These are phyloP conservation scores for Sebastiscus tertius DNA, from an alignment of 2,797 vertebrate genomes.

Conservation along the genomic window DNA sequence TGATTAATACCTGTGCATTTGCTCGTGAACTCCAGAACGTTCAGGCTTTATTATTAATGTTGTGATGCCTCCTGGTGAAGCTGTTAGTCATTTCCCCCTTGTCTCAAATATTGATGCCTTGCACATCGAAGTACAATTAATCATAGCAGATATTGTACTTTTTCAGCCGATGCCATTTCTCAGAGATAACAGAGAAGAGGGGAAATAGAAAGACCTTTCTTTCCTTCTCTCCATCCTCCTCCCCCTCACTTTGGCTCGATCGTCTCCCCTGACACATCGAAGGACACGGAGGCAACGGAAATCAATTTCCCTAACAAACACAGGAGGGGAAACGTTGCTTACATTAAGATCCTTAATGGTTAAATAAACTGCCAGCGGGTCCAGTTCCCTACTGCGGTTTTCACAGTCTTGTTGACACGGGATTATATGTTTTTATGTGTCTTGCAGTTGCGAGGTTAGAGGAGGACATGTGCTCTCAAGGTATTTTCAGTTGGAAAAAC, in stretches of 20 bases:
- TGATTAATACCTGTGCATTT: neutral
- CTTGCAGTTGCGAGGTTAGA: neutral
- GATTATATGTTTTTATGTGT: neutral
- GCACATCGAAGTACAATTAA: neutral
- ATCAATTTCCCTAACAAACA: slow-evolving; percentile 41
- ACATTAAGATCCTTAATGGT: slow-evolving; percentile 29
- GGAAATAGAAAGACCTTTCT: neutral
- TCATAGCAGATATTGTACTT: neutral
- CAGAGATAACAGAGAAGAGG: neutral
- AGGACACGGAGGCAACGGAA: slow-evolving; percentile 8
- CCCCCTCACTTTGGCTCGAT: neutral
- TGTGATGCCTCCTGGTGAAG: neutral
- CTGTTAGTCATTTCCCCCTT: neutral
- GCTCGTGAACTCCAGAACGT: neutral
- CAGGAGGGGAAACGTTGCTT: neutral
- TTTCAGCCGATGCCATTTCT: neutral
- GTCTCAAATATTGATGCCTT: neutral
- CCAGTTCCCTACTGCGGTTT: neutral
- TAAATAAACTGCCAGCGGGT: neutral
- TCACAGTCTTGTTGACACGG: neutral
- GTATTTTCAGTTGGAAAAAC: slow-evolving; percentile 10
- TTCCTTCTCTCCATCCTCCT: neutral
- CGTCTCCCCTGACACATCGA: slow-evolving; percentile 1
- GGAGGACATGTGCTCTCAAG: neutral
- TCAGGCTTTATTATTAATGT: neutral